Conservation (phyloP, 1,140 invertebrate species). For the Hylaeus volcanicus region DNA sequence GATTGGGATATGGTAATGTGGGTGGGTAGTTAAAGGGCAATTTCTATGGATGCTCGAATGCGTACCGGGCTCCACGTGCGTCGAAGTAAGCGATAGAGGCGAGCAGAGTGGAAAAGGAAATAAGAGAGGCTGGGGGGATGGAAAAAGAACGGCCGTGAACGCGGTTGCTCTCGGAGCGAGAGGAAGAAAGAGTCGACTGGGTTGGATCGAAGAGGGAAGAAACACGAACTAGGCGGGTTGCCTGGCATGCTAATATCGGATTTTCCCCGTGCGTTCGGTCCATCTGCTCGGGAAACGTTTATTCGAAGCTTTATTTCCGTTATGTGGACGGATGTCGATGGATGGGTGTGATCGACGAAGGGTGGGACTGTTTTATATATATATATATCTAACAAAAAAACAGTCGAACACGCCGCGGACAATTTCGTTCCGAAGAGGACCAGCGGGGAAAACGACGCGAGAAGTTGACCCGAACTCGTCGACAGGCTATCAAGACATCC, state of each 20-base stretch:
- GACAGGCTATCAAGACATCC: conserved; percentile 26
- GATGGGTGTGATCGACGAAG: not conserved
- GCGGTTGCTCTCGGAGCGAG: not conserved
- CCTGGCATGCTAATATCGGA: conserved; percentile 68
- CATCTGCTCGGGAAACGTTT: conserved; percentile 63
- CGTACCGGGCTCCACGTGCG: conserved; percentile 27
- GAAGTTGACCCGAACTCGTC: conserved; percentile 47
- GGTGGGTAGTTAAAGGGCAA: conserved; percentile 57
- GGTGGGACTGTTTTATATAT: no score
- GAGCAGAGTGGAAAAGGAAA: conserved; percentile 18
- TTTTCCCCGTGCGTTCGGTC: conserved; percentile 62
- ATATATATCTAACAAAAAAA: not conserved
- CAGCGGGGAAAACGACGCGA: conserved; percentile 24
- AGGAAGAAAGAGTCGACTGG: conserved; percentile 12
- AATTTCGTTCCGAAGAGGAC: conserved; percentile 43
- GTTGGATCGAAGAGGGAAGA: conserved; percentile 49
- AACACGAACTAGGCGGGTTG: conserved; percentile 68
- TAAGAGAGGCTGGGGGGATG: not conserved
- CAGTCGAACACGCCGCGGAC: conserved; percentile 28
- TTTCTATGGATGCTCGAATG: conserved; percentile 65
- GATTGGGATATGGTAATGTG: conserved; percentile 65
- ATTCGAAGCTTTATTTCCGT: conserved; percentile 62
- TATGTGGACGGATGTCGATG: conserved; percentile 46
- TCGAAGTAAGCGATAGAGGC: conserved; percentile 37
- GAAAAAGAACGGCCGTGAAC: not conserved